These are phyloP conservation scores for Drosophila burlai DNA, from an alignment of 1,140 invertebrate species.

Conservation along the genomic window DNA sequence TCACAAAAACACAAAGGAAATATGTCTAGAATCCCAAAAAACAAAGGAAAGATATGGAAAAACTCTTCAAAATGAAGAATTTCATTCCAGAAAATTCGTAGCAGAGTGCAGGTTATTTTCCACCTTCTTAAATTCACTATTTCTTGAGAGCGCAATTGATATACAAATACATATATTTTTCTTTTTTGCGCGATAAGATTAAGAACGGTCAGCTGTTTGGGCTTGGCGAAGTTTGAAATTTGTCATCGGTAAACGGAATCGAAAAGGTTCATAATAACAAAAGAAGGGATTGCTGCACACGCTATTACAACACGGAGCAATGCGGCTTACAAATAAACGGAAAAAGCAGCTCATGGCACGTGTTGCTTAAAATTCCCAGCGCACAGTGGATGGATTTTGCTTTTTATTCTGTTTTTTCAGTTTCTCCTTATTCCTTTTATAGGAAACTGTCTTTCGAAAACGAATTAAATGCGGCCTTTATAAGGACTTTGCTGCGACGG, in stretches of 20 bases:
- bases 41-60: background rate
- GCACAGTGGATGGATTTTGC: slow-evolving; percentile 15
- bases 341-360: slow-evolving; percentile 75
- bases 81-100: slow-evolving; percentile 5
- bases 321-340: slow-evolving; percentile 73
- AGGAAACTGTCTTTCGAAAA: slow-evolving; percentile 39
- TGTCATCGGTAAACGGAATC: slow-evolving; percentile 30
- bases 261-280: slow-evolving; percentile 2
- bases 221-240: slow-evolving; percentile 15
- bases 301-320: slow-evolving; percentile 31
- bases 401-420: background rate
- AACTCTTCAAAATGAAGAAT: no score
- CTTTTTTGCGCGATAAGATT: slow-evolving; percentile 39
- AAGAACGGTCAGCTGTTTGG: slow-evolving; percentile 41
- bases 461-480: slow-evolving; percentile 50
- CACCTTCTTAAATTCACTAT: slow-evolving; percentile 2
- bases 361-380: slow-evolving; percentile 62
- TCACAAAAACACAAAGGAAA: background rate
- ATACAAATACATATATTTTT: background rate
- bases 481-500: slow-evolving; percentile 67
- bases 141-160: slow-evolving; percentile 3
- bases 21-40: background rate
- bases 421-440: slow-evolving; percentile 3
- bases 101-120: background rate
- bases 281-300: slow-evolving; percentile 11